Evolutionary conservation across 30 jellyfish, hydroid and myxozoan genomes (phyloP).

Genomic region (Rhopilema esculentum): DNA sequence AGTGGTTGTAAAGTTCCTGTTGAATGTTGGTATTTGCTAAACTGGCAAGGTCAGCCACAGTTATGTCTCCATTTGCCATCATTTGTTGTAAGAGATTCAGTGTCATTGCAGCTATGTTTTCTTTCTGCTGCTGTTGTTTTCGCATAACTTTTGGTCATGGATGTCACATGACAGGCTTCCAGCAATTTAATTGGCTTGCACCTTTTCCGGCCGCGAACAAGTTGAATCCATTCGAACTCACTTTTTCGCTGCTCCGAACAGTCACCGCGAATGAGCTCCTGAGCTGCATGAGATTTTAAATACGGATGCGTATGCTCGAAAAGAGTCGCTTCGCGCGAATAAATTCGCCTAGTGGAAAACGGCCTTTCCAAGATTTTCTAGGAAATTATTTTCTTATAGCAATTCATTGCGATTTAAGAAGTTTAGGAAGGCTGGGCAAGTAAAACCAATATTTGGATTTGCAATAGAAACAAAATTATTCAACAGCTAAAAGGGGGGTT

Average conservation of each 20-base stretch:
- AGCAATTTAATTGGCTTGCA: constrained; percentile 57
- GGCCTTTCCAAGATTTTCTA: too few species aligned
- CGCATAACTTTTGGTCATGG: constrained; percentile 35
- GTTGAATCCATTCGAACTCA: constrained; percentile 55
- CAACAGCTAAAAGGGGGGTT: too few species aligned
- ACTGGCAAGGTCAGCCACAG: constrained; percentile 49
- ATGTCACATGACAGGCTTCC: constrained; percentile 60
- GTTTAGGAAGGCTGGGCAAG: too few species aligned
- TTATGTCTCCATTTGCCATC: constrained; percentile 50
- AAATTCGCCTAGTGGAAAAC: neutral
- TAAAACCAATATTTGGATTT: too few species aligned
- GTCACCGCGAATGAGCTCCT: constrained; percentile 46
- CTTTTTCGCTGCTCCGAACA: constrained; percentile 65
- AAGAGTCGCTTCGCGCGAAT: neutral
- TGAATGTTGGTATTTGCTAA: constrained; percentile 33
- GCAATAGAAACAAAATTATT: too few species aligned
- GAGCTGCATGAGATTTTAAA: constrained; percentile 32
- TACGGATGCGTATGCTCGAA: constrained; percentile 48
- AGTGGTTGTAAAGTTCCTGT: constrained; percentile 34
- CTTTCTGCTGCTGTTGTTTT: constrained; percentile 61
- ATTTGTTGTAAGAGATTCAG: constrained; percentile 54
- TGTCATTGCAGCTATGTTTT: constrained; percentile 42
- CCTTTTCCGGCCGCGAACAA: constrained; percentile 46
- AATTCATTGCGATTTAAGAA: too few species aligned
- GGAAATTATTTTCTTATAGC: too few species aligned